Evolutionary conservation across 2,113 vertebrate species (phyloP).

Genomic region (Halcyon senegalensis): DNA sequence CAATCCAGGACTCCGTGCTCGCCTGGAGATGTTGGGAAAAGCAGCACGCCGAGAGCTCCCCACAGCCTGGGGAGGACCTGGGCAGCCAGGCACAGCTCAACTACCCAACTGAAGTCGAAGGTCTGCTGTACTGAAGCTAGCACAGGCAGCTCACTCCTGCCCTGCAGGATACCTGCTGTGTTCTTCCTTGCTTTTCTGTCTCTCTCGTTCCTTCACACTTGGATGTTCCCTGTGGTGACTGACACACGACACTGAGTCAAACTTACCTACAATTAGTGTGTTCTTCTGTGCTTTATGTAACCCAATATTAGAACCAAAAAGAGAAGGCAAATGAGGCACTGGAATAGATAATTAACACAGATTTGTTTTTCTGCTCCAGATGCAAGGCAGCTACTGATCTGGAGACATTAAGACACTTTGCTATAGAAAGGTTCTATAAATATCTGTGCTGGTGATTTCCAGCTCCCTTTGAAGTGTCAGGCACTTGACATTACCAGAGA

Average conservation of each 20-base stretch:
- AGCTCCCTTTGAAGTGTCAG: slow-evolving; percentile 51
- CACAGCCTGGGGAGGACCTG: not conserved
- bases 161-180: not conserved
- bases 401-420: slow-evolving; percentile 4
- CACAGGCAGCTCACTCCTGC: not conserved
- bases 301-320: not conserved
- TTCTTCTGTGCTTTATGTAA: not conserved
- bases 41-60: not conserved
- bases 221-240: not conserved
- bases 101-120: not conserved
- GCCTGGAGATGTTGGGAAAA: rapidly evolving
- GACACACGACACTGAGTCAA: not conserved
- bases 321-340: not conserved
- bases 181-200: not conserved
- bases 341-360: not conserved
- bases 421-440: slow-evolving; percentile 36
- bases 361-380: slow-evolving; percentile 27
- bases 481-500: slow-evolving; percentile 34
- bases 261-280: not conserved
- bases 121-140: not conserved
- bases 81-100: not conserved
- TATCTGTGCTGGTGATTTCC: slow-evolving; percentile 30
- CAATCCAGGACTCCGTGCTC: too few relatives aligned
- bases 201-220: not conserved
- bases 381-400: slow-evolving; percentile 19